phyloP scores from a whole-genome alignment of 2,888 invertebrate species.

The Cerastis leucographa region DNA sequence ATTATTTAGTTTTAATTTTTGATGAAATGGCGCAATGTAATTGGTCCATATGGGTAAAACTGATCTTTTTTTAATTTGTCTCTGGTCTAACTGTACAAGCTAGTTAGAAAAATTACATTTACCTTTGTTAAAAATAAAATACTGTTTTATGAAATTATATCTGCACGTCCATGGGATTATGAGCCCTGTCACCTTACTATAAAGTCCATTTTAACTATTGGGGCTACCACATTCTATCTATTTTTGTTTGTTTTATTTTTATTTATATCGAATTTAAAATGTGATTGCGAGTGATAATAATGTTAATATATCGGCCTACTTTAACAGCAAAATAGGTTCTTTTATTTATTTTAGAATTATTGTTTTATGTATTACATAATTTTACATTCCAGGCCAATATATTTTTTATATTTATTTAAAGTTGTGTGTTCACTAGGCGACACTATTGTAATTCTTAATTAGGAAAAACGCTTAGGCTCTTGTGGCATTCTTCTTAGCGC shows the following conservation, averaged over 20 bases:
- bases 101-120: constrained; percentile 59
- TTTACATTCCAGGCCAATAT: constrained; percentile 71
- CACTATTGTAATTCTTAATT: background rate
- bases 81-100: constrained; percentile 56
- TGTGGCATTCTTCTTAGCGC: background rate
- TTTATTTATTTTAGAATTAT: constrained; percentile 66
- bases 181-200: constrained; percentile 26
- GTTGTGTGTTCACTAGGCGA: constrained; percentile 11
- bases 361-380: constrained; percentile 69
- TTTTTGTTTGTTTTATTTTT: constrained; percentile 46
- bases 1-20: background rate
- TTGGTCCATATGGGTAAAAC: background rate
- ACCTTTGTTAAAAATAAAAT: constrained; percentile 40
- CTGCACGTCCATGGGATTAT: constrained; percentile 43
- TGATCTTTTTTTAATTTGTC: background rate
- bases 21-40: constrained; percentile 17
- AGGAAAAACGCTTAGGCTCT: background rate
- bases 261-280: constrained; percentile 48
- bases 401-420: constrained; percentile 65
- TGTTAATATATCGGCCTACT: constrained; percentile 54
- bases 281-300: constrained; percentile 56
- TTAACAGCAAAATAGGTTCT: constrained; percentile 31
- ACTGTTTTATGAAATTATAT: constrained; percentile 48
- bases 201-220: constrained; percentile 49
- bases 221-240: constrained; percentile 27